Evolutionary conservation across 2,113 vertebrate species (phyloP).

Genomic region (Perca fluviatilis): DNA sequence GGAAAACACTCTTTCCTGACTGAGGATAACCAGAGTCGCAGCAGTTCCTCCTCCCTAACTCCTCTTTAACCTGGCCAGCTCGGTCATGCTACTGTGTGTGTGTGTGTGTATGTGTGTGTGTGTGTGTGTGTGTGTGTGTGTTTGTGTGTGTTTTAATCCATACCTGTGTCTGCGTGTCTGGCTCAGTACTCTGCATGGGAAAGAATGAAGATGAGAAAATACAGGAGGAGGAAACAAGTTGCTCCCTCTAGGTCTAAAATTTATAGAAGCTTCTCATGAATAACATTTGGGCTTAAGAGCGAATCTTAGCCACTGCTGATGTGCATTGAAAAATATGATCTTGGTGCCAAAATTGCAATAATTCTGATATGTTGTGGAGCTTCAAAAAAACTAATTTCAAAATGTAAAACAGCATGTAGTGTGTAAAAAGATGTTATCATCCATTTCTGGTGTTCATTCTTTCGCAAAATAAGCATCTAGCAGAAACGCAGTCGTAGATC

Average conservation of each 20-base stretch:
- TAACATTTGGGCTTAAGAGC: background rate
- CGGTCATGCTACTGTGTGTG: conserved; percentile 60
- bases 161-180: conserved; percentile 55
- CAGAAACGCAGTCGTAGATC: background rate
- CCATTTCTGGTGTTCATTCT: background rate
- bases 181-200: conserved; percentile 20
- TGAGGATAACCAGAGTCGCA: conserved; percentile 82
- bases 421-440: background rate
- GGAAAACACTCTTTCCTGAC: conserved; percentile 64
- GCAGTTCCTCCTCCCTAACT: conserved; percentile 49
- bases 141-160: conserved; percentile 48
- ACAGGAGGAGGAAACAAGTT: conserved; percentile 3
- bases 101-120: conserved; percentile 32
- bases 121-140: conserved; percentile 44
- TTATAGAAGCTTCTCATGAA: conserved; percentile 2
- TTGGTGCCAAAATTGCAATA: background rate
- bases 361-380: background rate
- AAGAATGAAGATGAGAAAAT: conserved; percentile 31
- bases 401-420: background rate
- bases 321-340: background rate
- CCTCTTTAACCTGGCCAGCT: conserved; percentile 66
- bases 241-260: background rate
- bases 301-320: background rate
- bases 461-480: conserved; percentile 6
- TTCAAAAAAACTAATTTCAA: background rate